Percentiles rank a stretch among this genome's conserved stretches.
Conservation (phyloP, 2,888 invertebrate genomes). For the Aphrophora alni region DNA sequence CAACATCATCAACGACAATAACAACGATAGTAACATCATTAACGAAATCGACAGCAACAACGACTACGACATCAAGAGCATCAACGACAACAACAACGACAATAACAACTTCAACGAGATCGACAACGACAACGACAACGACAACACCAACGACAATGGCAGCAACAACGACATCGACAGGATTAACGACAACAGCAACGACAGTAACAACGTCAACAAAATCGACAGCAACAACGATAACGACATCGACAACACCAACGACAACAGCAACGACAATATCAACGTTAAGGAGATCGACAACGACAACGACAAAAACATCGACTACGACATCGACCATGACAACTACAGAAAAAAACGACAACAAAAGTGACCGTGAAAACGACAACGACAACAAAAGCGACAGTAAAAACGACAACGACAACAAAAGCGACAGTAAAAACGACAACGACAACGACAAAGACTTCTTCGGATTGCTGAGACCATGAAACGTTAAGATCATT, state of each 20-base stretch:
- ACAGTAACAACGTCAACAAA: not conserved
- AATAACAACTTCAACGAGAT: not conserved
- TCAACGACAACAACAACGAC: not conserved
- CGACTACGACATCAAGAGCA: not conserved
- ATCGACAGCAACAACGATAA: not conserved
- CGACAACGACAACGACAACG: not conserved
- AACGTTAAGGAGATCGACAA: not conserved
- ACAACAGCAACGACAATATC: not conserved
- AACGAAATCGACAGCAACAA: not conserved
- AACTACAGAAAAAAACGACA: not conserved
- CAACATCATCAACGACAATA: too few relatives aligned
- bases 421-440: too few relatives aligned
- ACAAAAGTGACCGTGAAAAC: not conserved
- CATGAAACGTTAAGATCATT: too few relatives aligned
- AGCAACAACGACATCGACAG: not conserved
- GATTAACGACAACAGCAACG: not conserved
- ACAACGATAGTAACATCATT: too few relatives aligned
- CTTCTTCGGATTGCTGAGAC: too few relatives aligned
- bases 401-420: not conserved
- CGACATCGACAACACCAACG: not conserved
- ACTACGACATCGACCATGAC: too few relatives aligned
- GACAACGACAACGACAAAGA: too few relatives aligned
- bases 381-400: not conserved
- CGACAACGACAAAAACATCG: not conserved
- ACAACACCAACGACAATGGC: not conserved